Base-by-base conservation (phyloP, 2,888 invertebrate species). In the Capitulum mitella region DNA sequence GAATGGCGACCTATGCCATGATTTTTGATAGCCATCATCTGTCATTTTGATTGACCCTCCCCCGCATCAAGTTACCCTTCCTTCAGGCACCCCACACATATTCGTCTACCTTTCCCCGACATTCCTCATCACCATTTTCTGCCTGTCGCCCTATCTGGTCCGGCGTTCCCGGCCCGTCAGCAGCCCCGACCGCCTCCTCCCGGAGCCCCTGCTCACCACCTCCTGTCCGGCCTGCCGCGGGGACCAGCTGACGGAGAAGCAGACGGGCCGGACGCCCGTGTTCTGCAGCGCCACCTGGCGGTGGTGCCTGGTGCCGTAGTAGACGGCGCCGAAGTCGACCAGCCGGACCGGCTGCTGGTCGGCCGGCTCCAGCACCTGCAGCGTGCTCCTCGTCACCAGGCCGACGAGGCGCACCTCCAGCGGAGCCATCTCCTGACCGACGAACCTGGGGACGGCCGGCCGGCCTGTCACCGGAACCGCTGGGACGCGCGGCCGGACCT, bases 321-420 rank as follows among this genome's bases (percentile, higher is more conserved):
- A 86, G 0, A 86, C 86, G 46, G 83, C 83, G 0, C 86, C 84
- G 81, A 88, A 88, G 81, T 87, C 85, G 1, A 88, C 82, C 34
- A 88, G 82, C 8, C 86, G 86, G 77, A 87, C 37, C 16, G 61
- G 61, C 70, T 37, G 37, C 22, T 32, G 34, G 22, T 22, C 26
- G 6, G 70, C 10, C 37, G 70, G 70, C 70, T 70, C 37, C 70
- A 70, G 37, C 70, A 70, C 10, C 34, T 70, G 70, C 37, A 70
- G 70, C 22, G 70, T 16, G 37, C 70, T 70, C 16, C 16, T 32
- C 1, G 70, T 70, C 70, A 70, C 70, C 16, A 22, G 34, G 6
- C 70, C 70, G 37, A 70, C 70, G 22, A 70, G 19, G 0, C 70
- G 70, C 37, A 70, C 70, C 70, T n/a, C n/a, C 37, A 70, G 70